Conservation (phyloP, 2,113 vertebrate genomes). For the Pterocles orientalis region DNA sequence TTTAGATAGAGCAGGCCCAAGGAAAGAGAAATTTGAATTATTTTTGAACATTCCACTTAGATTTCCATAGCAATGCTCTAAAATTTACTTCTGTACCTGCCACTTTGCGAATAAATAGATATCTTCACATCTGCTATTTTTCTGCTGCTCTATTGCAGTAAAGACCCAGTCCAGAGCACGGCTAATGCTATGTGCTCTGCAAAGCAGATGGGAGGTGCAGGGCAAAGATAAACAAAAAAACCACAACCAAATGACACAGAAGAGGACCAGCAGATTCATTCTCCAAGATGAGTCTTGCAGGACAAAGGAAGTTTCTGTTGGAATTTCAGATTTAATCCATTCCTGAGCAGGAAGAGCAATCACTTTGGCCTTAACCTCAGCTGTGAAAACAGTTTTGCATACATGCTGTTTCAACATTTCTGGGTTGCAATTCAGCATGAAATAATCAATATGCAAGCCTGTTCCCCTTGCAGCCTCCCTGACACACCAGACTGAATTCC, state of each 20-base stretch:
- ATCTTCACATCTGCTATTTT: background rate
- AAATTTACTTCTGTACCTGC: background rate
- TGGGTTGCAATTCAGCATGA: slow-evolving; percentile 61
- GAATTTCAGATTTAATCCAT: slow-evolving; percentile 60
- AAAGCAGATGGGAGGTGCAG: background rate
- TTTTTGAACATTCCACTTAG: background rate
- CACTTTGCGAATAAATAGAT: background rate
- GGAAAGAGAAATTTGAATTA: background rate
- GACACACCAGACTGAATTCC: slow-evolving; percentile 16
- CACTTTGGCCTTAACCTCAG: slow-evolving; percentile 56
- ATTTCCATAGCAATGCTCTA: background rate
- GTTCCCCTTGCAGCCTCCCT: slow-evolving; percentile 43
- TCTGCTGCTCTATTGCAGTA: background rate
- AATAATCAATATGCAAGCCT: slow-evolving; percentile 66
- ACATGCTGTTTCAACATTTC: slow-evolving; percentile 70
- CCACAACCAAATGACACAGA: background rate
- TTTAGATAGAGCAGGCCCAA: background rate
- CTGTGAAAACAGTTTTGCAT: slow-evolving; percentile 51
- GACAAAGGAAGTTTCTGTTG: slow-evolving; percentile 35
- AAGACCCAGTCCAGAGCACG: background rate
- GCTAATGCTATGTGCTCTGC: background rate
- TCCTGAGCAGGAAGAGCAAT: slow-evolving; percentile 50
- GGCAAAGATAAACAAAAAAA: background rate
- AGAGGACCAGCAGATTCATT: background rate
- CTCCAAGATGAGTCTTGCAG: background rate